Conservation (phyloP, 2,113 vertebrate species). For the Pimephales promelas region DNA sequence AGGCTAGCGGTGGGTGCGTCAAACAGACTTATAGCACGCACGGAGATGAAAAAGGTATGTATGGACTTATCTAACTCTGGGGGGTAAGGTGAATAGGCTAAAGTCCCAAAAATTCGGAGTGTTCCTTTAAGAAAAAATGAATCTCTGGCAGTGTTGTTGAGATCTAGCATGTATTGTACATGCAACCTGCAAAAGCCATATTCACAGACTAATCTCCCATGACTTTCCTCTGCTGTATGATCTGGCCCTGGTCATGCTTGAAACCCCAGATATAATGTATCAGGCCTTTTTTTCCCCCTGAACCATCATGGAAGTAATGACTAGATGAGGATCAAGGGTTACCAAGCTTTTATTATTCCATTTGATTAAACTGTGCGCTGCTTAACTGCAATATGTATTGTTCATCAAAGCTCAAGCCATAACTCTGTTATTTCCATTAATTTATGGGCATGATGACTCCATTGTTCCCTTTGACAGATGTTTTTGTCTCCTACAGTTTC, state of each 20-base stretch:
- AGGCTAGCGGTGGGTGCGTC: no score
- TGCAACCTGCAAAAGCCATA: conserved; percentile 39
- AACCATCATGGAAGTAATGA: conserved; percentile 4
- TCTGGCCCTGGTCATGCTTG: not conserved
- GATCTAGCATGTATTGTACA: not conserved
- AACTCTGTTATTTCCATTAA: conserved; percentile 34
- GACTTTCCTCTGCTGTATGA: conserved; percentile 28
- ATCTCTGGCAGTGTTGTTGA: conserved; percentile 4
- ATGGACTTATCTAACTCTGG: no score
- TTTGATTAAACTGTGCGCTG: conserved; percentile 19
- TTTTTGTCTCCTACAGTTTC: conserved; percentile 30
- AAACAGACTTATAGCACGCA: no score
- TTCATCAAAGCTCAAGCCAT: conserved; percentile 12
- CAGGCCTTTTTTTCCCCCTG: not conserved
- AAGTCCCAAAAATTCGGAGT: no score
- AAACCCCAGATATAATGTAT: conserved; percentile 14
- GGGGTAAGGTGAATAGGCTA: no score
- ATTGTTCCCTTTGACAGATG: conserved; percentile 45
- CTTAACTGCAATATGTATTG: conserved; percentile 24
- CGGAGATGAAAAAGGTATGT: no score
- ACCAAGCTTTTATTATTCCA: conserved; percentile 10
- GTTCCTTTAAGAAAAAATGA: conserved; percentile 42
- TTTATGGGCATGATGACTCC: conserved; percentile 38
- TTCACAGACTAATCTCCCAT: conserved; percentile 44
- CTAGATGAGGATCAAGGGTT: conserved; percentile 17